Evolutionary conservation across 1,140 invertebrate genomes (phyloP).

Genomic region (Leptinotarsa lineolata): DNA sequence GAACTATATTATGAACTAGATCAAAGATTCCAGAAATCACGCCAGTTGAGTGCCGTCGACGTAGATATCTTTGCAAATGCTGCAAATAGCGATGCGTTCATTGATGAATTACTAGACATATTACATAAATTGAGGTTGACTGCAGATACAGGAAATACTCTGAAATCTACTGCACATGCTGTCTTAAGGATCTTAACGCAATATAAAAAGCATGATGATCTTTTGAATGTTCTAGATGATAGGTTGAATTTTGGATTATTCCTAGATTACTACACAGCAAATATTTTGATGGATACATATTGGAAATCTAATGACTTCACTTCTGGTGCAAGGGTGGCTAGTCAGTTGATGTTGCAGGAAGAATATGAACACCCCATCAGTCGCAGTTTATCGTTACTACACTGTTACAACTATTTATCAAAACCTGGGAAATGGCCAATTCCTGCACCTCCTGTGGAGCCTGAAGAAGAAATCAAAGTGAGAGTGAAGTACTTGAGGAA

Average conservation of each 20-base stretch:
- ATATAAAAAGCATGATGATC: slow-evolving; percentile 62
- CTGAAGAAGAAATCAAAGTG: slow-evolving; percentile 75
- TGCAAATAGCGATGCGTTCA: slow-evolving; percentile 57
- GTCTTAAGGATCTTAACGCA: slow-evolving; percentile 71
- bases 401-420: slow-evolving; percentile 76
- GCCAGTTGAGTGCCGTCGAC: slow-evolving; percentile 69
- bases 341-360: slow-evolving; percentile 87
- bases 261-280: slow-evolving; percentile 76
- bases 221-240: slow-evolving; percentile 77
- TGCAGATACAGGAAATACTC: slow-evolving; percentile 67
- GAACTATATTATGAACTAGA: slow-evolving; percentile 69
- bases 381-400: slow-evolving; percentile 71
- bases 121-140: slow-evolving; percentile 72
- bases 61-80: slow-evolving; percentile 75
- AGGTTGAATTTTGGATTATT: slow-evolving; percentile 89
- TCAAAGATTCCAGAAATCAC: slow-evolving; percentile 60
- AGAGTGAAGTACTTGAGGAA: slow-evolving; percentile 81
- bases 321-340: slow-evolving; percentile 77
- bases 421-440: slow-evolving; percentile 62
- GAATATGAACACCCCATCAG: slow-evolving; percentile 76
- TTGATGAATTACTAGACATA: slow-evolving; percentile 72
- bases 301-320: slow-evolving; percentile 70
- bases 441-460: slow-evolving; percentile 52
- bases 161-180: slow-evolving; percentile 83
- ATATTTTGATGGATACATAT: slow-evolving; percentile 82